Evolutionary conservation across 2,797 vertebrate genomes (phyloP), one percentile per base, ranked within the genome.

Genomic region (Lateolabrax maculatus): DNA sequence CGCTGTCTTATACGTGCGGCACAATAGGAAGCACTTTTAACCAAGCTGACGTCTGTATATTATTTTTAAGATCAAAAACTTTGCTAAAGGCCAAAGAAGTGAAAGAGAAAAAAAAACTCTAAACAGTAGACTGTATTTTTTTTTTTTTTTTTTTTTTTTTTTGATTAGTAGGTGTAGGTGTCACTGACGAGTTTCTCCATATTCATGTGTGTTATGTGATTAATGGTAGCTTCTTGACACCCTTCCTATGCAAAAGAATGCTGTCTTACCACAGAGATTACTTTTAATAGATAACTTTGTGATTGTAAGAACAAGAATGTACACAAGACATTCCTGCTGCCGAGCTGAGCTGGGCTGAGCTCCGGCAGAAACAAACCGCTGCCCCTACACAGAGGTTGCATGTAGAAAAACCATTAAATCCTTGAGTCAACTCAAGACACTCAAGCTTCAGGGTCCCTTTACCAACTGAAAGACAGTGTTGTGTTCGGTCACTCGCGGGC

Each of bases 31-130:
- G 60, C 37, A 49, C 9, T 92, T 94, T 91, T 93, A 95, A 92
- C 64, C 8, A 5, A 46, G 36, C 62, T 3, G 5, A 13, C 6
- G 4, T 85, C 71, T 72, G 18, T 73, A 53, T 57, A 4, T 84
- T 75, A 74, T 83, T 90, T 91, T 90, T 87, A 91, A 72, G 84
- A 81, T 87, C 52, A 84, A 87, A 90, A 80, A 84, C 80, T 80
- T 89, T 83, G 79, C 75, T 80, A 66, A 72, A 87, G 87, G 87
- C 93, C 92, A 92, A 94, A 93, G 89, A 92, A 44, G 62, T 31
- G 76, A 83, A 71, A 48, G 57, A 76, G 62, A 77, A 77, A 87
- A 67, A n/a, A 34, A 84, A 86, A 83, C 72, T 80, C 68, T 25
- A 62, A 70, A 76, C 64, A 39, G 62, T 76, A 79, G 69, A 83